Evolutionary conservation across 1,140 invertebrate species (phyloP).

Genomic region (Akabosia matsudoensis): DNA sequence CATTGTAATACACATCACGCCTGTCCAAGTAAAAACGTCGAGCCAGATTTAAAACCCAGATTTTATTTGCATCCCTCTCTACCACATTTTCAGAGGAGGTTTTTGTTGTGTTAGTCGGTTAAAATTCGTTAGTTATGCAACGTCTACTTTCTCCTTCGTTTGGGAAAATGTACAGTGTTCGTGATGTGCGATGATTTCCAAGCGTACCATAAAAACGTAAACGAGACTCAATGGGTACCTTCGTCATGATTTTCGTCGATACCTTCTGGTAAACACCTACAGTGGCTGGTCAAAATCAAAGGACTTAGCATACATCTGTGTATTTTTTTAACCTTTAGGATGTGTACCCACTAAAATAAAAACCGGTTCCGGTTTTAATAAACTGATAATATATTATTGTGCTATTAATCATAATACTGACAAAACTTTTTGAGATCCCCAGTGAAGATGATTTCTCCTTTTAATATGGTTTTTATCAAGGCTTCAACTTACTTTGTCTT

Average conservation of each 20-base stretch:
- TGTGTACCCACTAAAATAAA: no score
- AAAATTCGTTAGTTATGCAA: background rate
- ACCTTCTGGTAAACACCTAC: background rate
- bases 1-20: conserved; percentile 13
- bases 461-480: conserved; percentile 3
- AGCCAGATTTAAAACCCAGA: conserved; percentile 10
- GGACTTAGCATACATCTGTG: background rate
- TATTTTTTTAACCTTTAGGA: background rate
- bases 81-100: background rate
- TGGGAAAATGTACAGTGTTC: background rate
- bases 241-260: no score
- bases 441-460: conserved; percentile 6
- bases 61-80: background rate
- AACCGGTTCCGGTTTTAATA: background rate
- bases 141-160: background rate
- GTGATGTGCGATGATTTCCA: conserved; percentile 2
- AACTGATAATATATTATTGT: background rate
- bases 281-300: no score
- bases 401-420: no score
- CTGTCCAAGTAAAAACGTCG: background rate
- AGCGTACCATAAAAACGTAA: no score
- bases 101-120: background rate
- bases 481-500: background rate
- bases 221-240: no score
- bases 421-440: background rate